Evolutionary conservation across 2,113 vertebrate species (phyloP).

Genomic region (Saccopteryx leptura): DNA sequence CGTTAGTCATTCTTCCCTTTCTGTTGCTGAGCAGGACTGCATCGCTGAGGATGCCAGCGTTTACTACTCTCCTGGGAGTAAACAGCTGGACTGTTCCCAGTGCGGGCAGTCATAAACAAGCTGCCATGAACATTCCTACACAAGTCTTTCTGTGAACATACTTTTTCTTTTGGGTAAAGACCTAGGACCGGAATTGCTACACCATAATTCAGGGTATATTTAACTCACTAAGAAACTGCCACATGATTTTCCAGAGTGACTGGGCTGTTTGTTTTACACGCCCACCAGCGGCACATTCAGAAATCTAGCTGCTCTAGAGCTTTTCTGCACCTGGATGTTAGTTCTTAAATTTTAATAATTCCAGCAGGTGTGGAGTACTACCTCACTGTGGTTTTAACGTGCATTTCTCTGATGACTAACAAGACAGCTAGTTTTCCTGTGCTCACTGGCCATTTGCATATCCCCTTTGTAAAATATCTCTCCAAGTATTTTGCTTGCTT

Average conservation of each 20-base stretch:
- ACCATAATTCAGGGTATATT: background rate
- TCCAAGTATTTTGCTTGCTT: background rate
- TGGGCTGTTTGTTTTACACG: rapidly evolving
- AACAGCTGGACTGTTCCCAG: too few relatives aligned
- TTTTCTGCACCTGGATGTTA: background rate
- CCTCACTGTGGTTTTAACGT: background rate
- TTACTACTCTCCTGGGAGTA: background rate
- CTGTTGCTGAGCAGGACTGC: background rate
- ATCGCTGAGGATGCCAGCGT: rapidly evolving
- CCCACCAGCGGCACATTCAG: background rate
- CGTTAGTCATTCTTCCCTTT: background rate
- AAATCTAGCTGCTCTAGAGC: background rate
- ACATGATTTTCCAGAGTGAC: background rate
- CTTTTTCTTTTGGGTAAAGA: background rate
- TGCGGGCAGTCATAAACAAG: background rate
- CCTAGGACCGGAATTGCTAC: background rate
- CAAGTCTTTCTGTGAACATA: background rate
- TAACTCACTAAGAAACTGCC: background rate
- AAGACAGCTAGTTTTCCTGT: background rate
- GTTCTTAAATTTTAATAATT: background rate
- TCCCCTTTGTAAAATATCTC: background rate
- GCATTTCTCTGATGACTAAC: background rate
- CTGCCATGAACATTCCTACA: background rate
- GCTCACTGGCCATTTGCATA: background rate
- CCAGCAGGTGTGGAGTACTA: background rate